These are phyloP conservation scores for Dallia pectoralis DNA, from an alignment of 2,797 vertebrate genomes.

Conservation along the genomic window DNA sequence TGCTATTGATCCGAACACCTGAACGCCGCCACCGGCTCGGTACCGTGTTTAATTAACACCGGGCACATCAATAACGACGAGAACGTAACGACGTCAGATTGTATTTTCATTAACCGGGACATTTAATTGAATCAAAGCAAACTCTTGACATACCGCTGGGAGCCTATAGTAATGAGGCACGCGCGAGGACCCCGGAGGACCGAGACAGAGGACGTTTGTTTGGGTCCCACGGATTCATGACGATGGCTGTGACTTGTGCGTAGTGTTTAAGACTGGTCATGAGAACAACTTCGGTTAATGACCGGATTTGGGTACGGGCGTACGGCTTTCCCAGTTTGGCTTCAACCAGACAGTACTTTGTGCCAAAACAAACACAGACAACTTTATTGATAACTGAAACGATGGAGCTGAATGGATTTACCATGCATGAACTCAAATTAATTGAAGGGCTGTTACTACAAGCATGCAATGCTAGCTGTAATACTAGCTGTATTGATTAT, in stretches of 20 bases:
- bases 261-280: background rate
- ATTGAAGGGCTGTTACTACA: background rate
- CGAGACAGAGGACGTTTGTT: background rate
- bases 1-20: slow-evolving; percentile 3
- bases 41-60: slow-evolving; percentile 27
- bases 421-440: background rate
- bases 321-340: background rate
- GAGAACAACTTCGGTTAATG: slow-evolving; percentile 9
- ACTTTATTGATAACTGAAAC: background rate
- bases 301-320: background rate
- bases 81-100: slow-evolving; percentile 4
- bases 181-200: background rate
- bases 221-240: background rate
- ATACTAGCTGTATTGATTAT: background rate
- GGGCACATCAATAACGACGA: slow-evolving; percentile 29
- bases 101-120: slow-evolving; percentile 11
- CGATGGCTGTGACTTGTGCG: background rate
- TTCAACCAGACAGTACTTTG: background rate
- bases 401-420: background rate
- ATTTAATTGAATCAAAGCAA: slow-evolving; percentile 20
- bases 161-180: background rate
- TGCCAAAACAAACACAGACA: background rate
- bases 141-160: slow-evolving; percentile 12
- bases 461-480: background rate
- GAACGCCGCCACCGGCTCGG: slow-evolving; percentile 12